phyloP scores from a whole-genome alignment of 2,888 invertebrate species.

The Melolontha melolontha region DNA sequence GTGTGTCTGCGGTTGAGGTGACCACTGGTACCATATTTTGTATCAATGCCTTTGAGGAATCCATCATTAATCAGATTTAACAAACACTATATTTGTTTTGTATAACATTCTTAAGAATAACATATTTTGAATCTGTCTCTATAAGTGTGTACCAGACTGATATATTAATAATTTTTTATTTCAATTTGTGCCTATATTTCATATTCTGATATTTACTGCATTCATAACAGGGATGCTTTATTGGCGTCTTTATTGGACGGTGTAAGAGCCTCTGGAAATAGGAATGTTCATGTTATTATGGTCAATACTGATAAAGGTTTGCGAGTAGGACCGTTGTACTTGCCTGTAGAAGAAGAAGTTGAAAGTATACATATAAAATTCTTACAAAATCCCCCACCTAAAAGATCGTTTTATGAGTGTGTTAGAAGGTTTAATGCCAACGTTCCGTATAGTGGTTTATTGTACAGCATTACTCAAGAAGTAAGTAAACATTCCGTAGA shows the following conservation, averaged over 20 bases:
- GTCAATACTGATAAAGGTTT: constrained; percentile 85
- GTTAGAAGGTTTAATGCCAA: constrained; percentile 97
- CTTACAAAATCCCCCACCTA: constrained; percentile 74
- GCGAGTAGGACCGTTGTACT: constrained; percentile 89
- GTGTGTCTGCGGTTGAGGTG: no score
- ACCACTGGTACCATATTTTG: no score
- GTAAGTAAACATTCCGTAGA: constrained; percentile 72
- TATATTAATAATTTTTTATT: no score
- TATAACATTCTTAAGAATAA: no score
- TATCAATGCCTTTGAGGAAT: no score
- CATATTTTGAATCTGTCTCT: no score
- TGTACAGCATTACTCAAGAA: constrained; percentile 96
- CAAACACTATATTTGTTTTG: no score
- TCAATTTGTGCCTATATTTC: no score
- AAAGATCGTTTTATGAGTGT: constrained; percentile 80
- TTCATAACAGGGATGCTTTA: constrained; percentile 84
- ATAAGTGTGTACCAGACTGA: no score
- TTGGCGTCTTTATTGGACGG: constrained; percentile 96
- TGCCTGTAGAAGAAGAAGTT: constrained; percentile 95
- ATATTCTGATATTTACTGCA: no score
- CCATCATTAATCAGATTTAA: no score
- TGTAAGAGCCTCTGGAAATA: constrained; percentile 95
- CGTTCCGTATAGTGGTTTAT: constrained; percentile 95
- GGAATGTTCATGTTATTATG: constrained; percentile 95
- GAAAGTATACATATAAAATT: constrained; percentile 92